phyloP scores from a whole-genome alignment of 2,797 vertebrate genomes.

The Brachyrhaphis roseni region DNA sequence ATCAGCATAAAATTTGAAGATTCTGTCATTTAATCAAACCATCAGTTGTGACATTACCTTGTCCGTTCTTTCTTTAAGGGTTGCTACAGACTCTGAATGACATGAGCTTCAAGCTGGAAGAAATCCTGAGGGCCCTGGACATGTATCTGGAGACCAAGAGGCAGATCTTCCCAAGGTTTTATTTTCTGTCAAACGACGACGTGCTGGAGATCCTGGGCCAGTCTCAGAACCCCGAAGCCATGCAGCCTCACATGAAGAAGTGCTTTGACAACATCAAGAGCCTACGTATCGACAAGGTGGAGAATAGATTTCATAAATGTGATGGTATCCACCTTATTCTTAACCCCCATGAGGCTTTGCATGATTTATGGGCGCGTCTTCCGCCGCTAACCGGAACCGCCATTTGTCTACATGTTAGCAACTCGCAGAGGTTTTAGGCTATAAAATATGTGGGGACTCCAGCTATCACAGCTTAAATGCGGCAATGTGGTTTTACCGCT shows the following conservation, averaged over 20 bases:
- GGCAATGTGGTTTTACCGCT: too few species aligned
- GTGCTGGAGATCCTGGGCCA: conserved; percentile 90
- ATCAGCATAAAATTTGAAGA: neutral
- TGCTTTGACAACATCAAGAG: conserved; percentile 91
- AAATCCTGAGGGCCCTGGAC: conserved; percentile 90
- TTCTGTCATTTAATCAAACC: neutral
- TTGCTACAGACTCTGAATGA: conserved; percentile 81
- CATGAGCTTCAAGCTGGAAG: conserved; percentile 85
- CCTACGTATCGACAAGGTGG: conserved; percentile 83
- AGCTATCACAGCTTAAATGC: too few species aligned
- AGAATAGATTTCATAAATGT: neutral
- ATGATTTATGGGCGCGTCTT: too few species aligned
- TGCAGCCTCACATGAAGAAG: conserved; percentile 90
- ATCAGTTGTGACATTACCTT: neutral
- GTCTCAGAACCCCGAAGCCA: conserved; percentile 86
- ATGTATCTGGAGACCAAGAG: conserved; percentile 91
- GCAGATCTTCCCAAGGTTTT: conserved; percentile 90
- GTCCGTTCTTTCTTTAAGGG: conserved; percentile 67
- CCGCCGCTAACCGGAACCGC: too few species aligned
- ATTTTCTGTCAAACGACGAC: conserved; percentile 92
- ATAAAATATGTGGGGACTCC: too few species aligned
- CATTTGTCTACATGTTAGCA: too few species aligned
- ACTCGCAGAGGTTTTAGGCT: too few species aligned
- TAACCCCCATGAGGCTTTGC: too few species aligned
- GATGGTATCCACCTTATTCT: neutral